Percentiles rank a stretch among this genome's conserved stretches.
Conservation (phyloP, 2,888 invertebrate genomes). For the Erynnis tages region DNA sequence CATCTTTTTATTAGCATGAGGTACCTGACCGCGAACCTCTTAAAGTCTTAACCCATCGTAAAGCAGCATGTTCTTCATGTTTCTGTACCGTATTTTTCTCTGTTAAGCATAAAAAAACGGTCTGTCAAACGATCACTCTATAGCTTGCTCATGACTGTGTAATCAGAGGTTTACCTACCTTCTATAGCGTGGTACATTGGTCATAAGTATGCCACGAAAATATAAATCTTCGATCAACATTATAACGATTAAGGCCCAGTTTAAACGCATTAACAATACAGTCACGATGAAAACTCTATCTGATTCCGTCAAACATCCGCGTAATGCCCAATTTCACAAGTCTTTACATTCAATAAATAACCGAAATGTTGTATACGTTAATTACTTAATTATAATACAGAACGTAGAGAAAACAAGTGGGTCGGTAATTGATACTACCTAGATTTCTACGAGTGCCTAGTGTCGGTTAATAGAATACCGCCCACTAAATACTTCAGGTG, state of each 20-base stretch:
- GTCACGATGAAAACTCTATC: constrained; percentile 7
- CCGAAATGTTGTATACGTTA: constrained; percentile 23
- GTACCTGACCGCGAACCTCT: too few species aligned
- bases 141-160: too few species aligned
- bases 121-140: too few species aligned
- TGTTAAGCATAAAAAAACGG: too few species aligned
- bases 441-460: constrained; percentile 14
- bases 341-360: constrained; percentile 15
- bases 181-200: too few species aligned
- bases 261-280: constrained; percentile 8
- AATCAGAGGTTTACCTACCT: too few species aligned
- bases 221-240: constrained; percentile 32
- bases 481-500: constrained; percentile 17
- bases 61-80: too few species aligned
- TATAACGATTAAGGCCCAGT: constrained; percentile 1
- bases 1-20: too few species aligned
- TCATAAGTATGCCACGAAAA: too few species aligned
- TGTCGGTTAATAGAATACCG: constrained; percentile 14
- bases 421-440: constrained; percentile 25
- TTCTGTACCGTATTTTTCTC: too few species aligned
- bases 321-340: neutral
- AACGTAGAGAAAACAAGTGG: constrained; percentile 22
- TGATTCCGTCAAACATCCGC: neutral
- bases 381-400: constrained; percentile 23
- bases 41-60: too few species aligned